Evolutionary conservation across 2,113 vertebrate genomes (phyloP).

Genomic region (Solea senegalensis): DNA sequence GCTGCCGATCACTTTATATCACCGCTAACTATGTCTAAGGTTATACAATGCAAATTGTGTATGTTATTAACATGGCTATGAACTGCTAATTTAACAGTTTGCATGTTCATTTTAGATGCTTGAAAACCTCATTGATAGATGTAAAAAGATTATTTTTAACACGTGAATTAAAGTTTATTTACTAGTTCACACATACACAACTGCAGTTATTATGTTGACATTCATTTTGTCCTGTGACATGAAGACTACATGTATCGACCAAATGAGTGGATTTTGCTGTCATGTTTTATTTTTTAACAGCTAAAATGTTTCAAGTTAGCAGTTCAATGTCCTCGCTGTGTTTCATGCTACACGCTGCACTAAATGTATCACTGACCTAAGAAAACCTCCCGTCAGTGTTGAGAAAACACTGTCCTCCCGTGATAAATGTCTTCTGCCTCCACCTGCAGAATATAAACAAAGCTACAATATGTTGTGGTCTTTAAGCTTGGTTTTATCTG

Average conservation of each 20-base stretch:
- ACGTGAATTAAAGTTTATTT: no score
- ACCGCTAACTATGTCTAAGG: background rate
- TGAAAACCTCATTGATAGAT: background rate
- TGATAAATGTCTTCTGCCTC: slow-evolving; percentile 57
- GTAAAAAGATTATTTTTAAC: no score
- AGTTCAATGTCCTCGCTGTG: background rate
- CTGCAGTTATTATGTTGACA: background rate
- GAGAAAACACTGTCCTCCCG: slow-evolving; percentile 18
- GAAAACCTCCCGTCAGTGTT: slow-evolving; percentile 19
- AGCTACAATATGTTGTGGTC: background rate
- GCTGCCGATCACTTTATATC: slow-evolving; percentile 50
- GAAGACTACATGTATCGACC: background rate
- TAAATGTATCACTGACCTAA: slow-evolving; percentile 17
- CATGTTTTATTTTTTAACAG: background rate
- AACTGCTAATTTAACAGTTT: slow-evolving; percentile 10
- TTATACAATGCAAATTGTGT: slow-evolving; percentile 3
- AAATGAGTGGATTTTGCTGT: background rate
- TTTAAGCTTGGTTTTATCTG: background rate
- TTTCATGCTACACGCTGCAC: slow-evolving; percentile 10
- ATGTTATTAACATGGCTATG: background rate
- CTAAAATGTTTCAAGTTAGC: no score
- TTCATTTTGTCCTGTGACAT: background rate
- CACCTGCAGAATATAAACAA: slow-evolving; percentile 28
- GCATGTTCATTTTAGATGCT: background rate
- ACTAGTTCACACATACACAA: background rate